Percentiles rank a stretch among this genome's conserved stretches.
phyloP scores from a whole-genome alignment of 2,113 vertebrate species.

The Hippolais icterina region DNA sequence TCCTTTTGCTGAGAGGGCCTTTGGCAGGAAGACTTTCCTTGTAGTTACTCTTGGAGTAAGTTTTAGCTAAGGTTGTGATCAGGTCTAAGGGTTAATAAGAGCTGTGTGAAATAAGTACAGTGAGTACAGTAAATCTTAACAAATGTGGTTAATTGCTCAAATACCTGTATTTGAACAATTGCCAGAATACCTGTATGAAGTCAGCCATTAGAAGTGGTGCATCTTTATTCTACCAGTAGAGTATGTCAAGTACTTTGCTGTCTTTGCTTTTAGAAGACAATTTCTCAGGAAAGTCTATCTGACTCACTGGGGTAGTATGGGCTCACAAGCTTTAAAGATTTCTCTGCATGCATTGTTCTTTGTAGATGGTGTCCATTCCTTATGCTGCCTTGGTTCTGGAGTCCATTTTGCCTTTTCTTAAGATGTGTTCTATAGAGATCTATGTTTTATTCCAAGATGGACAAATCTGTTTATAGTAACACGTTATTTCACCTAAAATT shows the following conservation, averaged over 20 bases:
- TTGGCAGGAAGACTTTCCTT: background rate
- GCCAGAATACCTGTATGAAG: background rate
- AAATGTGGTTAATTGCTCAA: background rate
- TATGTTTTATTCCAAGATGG: background rate
- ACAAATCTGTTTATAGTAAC: background rate
- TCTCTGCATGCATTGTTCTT: background rate
- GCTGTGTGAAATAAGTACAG: background rate
- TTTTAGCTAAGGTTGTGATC: background rate
- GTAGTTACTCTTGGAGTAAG: background rate
- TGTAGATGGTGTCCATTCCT: background rate
- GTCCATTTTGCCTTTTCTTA: background rate
- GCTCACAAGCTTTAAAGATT: background rate
- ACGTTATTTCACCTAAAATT: background rate
- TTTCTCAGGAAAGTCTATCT: background rate
- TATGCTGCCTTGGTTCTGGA: background rate
- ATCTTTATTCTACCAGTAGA: background rate
- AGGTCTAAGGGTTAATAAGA: background rate
- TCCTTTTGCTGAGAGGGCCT: background rate
- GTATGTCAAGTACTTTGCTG: background rate
- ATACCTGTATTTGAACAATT: background rate
- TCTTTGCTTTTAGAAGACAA: background rate
- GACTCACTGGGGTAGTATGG: background rate
- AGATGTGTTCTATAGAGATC: background rate
- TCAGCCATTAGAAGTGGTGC: background rate
- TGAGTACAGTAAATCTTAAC: background rate